These are phyloP conservation scores for Holacanthella duospinosa DNA, from an alignment of 2,888 invertebrate genomes.

Conservation along the genomic window DNA sequence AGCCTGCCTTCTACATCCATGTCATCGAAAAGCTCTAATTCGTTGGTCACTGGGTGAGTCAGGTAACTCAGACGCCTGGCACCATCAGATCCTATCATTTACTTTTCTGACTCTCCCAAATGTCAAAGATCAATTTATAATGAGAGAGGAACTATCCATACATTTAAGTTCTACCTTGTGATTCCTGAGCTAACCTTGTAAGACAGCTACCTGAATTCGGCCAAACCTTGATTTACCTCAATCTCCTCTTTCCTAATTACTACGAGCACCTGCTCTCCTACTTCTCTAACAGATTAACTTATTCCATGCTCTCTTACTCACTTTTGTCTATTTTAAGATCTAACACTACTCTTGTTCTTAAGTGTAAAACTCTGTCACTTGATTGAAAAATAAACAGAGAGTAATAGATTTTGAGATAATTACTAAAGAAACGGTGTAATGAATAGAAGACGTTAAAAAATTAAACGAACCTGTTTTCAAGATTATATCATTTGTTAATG, in stretches of 20 bases:
- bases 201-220: slow-evolving; percentile 8
- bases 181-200: neutral
- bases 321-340: neutral
- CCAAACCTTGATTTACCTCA: neutral
- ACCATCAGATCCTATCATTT: slow-evolving; percentile 7
- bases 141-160: neutral
- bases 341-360: no score
- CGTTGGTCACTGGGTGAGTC: slow-evolving; percentile 6
- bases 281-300: neutral
- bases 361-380: neutral
- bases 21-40: slow-evolving; percentile 54
- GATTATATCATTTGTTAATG: no score
- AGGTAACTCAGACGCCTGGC: slow-evolving; percentile 3
- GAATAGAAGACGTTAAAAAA: no score
- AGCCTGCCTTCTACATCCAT: slow-evolving; percentile 76
- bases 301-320: no score
- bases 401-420: no score
- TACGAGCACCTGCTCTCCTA: no score
- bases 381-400: no score
- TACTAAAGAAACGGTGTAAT: no score
- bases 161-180: neutral
- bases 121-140: slow-evolving; percentile 6
- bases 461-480: no score
- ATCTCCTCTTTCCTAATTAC: neutral
- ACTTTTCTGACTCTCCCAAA: slow-evolving; percentile 3